Percentiles rank a stretch among this genome's conserved stretches.
Evolutionary conservation across 2,113 vertebrate genomes (phyloP).

Genomic region (Pituophis catenifer): DNA sequence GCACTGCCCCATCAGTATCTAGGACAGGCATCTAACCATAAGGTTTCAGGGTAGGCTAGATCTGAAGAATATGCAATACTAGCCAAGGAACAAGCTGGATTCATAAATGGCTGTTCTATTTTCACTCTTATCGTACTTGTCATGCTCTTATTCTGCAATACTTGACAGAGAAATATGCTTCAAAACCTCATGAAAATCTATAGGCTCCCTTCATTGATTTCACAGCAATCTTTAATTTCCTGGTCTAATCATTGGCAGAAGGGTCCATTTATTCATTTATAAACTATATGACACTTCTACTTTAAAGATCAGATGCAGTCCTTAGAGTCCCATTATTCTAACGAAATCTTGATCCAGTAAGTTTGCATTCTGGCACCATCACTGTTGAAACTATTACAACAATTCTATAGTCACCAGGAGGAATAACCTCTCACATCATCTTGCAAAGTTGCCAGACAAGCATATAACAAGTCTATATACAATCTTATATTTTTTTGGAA

Average conservation of each 20-base stretch:
- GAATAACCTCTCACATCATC: neutral
- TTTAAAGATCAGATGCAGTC: neutral
- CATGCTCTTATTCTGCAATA: neutral
- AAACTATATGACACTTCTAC: neutral
- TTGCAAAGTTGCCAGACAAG: neutral
- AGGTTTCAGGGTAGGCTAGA: neutral
- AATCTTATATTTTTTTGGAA: too few relatives aligned
- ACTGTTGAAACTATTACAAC: neutral
- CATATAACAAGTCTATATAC: neutral
- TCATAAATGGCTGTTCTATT: neutral
- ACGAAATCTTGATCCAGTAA: neutral
- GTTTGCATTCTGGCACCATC: neutral
- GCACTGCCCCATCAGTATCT: neutral
- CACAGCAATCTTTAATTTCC: neutral
- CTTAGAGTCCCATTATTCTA: neutral
- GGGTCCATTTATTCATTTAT: neutral
- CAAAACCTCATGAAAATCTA: neutral
- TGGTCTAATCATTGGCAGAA: neutral
- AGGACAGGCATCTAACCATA: neutral
- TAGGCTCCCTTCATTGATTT: neutral
- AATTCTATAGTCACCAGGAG: neutral
- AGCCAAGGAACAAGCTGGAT: neutral
- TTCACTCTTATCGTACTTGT: neutral
- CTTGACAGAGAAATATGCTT: neutral
- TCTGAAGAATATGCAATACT: neutral